A percentile compares a stretch with the other conserved stretches of the same genome.
These are phyloP conservation scores for Trichonephila clavata DNA, from an alignment of 1,140 invertebrate genomes.

Conservation along the genomic window DNA sequence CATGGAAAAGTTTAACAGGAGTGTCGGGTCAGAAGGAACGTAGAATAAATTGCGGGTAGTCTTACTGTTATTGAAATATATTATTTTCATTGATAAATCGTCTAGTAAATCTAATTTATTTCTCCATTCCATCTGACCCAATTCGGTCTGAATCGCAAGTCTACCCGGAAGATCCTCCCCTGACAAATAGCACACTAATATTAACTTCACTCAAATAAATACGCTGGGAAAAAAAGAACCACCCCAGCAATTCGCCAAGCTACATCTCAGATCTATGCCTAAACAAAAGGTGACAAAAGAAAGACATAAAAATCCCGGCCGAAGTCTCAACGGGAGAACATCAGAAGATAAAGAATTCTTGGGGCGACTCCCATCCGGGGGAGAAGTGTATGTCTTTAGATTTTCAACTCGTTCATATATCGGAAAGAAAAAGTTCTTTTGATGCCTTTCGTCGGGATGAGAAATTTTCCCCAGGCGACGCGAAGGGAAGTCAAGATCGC, in stretches of 20 bases:
- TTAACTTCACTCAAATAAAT: too few relatives aligned
- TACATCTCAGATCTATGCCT: constrained; percentile 8
- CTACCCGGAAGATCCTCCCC: too few relatives aligned
- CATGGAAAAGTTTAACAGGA: too few relatives aligned
- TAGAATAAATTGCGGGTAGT: too few relatives aligned
- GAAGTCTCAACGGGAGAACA: neutral
- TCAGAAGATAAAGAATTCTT: constrained; percentile 30
- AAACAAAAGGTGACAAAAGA: constrained; percentile 35
- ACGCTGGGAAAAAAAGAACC: neutral
- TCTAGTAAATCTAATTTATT: too few relatives aligned
- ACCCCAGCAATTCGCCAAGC: neutral
- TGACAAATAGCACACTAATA: too few relatives aligned
- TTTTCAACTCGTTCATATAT: constrained; percentile 34
- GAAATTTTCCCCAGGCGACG: constrained; percentile 52
- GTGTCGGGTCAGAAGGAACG: too few relatives aligned
- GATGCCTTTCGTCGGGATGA: constrained; percentile 23
- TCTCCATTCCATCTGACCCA: too few relatives aligned
- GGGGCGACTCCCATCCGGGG: constrained; percentile 15
- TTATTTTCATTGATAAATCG: too few relatives aligned
- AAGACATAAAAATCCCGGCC: constrained; percentile 8
- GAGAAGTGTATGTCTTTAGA: constrained; percentile 25
- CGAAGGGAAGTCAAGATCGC: constrained; percentile 37
- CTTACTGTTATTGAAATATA: too few relatives aligned
- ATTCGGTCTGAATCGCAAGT: too few relatives aligned
- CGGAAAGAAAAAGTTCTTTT: constrained; percentile 30